Conservation (phyloP, 2,797 vertebrate species). For the Pteronotus mesoamericanus region DNA sequence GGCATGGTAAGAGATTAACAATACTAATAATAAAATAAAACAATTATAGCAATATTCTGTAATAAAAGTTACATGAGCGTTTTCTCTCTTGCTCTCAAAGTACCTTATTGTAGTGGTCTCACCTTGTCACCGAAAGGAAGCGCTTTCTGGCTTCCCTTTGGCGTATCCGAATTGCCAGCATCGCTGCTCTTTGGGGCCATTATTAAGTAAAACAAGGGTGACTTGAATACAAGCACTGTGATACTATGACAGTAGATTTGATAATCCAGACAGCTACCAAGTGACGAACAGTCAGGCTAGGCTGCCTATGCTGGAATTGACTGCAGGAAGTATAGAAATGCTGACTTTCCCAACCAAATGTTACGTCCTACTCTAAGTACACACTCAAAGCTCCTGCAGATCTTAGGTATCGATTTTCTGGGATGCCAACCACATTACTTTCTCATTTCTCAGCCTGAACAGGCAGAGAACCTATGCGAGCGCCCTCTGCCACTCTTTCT, state of each 20-base stretch:
- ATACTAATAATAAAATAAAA: neutral
- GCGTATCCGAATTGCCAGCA: neutral
- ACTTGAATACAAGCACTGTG: neutral
- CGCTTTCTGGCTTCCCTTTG: neutral
- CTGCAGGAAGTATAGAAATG: conserved; percentile 46
- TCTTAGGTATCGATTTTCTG: neutral
- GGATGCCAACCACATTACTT: neutral
- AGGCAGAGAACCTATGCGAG: neutral
- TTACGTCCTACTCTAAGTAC: neutral
- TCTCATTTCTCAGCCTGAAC: neutral
- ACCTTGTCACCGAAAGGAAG: neutral
- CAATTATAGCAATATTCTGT: neutral
- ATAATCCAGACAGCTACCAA: neutral
- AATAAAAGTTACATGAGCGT: neutral
- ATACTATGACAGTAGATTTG: too few species aligned
- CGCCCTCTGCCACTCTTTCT: neutral
- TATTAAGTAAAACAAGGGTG: neutral
- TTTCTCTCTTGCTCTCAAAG: too few species aligned
- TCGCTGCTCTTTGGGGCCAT: neutral
- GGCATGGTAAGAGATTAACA: neutral
- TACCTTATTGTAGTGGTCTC: neutral
- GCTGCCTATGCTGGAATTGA: neutral
- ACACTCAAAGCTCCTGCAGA: neutral
- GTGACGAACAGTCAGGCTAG: neutral
- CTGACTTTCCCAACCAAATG: conserved; percentile 37